Evolutionary conservation across 2,113 vertebrate species (phyloP).

Genomic region (Varanus salvator): DNA sequence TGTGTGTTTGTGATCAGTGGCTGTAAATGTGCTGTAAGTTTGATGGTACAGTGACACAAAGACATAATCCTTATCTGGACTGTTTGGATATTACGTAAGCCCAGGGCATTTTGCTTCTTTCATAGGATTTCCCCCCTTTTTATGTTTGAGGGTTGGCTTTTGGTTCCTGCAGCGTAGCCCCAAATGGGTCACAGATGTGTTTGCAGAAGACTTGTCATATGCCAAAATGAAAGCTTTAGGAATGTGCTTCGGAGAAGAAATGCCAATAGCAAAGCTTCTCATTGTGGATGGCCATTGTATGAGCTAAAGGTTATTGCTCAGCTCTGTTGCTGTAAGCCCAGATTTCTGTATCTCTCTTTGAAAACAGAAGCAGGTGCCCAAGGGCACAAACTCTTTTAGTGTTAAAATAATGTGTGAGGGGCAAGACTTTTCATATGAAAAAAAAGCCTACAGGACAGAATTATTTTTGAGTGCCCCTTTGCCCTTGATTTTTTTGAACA

Average conservation of each 20-base stretch:
- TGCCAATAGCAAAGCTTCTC: slow-evolving; percentile 49
- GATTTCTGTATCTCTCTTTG: not conserved
- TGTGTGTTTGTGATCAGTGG: not conserved
- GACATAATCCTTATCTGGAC: not conserved
- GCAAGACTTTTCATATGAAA: not conserved
- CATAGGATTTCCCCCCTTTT: slow-evolving; percentile 9
- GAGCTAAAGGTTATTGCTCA: slow-evolving; percentile 42
- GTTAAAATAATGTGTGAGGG: slow-evolving; percentile 17
- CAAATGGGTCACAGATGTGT: slow-evolving; percentile 48
- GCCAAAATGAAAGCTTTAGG: slow-evolving; percentile 38
- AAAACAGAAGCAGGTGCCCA: not conserved
- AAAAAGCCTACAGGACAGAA: not conserved
- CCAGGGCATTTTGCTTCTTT: slow-evolving; percentile 27
- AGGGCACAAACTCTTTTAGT: not conserved
- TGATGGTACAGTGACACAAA: not conserved
- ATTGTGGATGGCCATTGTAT: slow-evolving; percentile 57
- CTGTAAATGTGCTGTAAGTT: not conserved
- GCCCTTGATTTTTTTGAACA: slow-evolving; percentile 30
- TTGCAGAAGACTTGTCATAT: not conserved
- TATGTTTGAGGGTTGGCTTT: not conserved
- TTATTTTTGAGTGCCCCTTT: not conserved
- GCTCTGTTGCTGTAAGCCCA: slow-evolving; percentile 15
- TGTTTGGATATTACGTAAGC: not conserved
- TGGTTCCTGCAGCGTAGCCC: slow-evolving; percentile 28
- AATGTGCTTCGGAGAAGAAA: slow-evolving; percentile 34